phyloP scores from a whole-genome alignment of 2,797 vertebrate genomes.

The Delichon dasypus region DNA sequence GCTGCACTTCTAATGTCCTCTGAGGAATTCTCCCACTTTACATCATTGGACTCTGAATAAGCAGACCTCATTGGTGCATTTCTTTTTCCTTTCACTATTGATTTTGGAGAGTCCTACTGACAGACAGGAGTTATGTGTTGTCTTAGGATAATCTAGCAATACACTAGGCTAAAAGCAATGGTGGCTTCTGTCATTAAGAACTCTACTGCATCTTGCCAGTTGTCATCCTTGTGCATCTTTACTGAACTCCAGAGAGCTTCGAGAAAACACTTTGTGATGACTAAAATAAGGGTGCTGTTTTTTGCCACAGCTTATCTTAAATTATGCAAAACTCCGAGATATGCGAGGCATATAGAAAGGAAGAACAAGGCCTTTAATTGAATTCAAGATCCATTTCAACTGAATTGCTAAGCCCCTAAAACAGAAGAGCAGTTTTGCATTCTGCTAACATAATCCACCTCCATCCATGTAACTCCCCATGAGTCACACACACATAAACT shows the following conservation, averaged over 20 bases:
- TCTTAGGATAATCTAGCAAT: neutral
- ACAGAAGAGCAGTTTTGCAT: conserved; percentile 40
- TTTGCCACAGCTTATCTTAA: conserved; percentile 11
- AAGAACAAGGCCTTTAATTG: conserved; percentile 53
- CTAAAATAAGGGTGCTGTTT: conserved; percentile 14
- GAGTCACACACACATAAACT: neutral
- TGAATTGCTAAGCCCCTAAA: conserved; percentile 14
- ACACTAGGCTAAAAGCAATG: neutral
- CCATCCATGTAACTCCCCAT: conserved; percentile 16
- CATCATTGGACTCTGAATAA: neutral
- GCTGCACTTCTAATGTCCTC: neutral
- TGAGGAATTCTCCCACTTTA: neutral
- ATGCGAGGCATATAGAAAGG: conserved; percentile 10
- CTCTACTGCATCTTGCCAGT: neutral
- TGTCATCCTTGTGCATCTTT: neutral
- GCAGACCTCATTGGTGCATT: neutral
- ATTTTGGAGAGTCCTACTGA: neutral
- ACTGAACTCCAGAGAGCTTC: neutral
- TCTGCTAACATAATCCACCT: conserved; percentile 55
- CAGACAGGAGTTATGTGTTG: neutral
- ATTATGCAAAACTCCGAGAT: conserved; percentile 55
- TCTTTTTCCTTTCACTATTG: neutral
- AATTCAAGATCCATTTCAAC: conserved; percentile 54
- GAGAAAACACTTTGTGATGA: neutral
- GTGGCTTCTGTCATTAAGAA: neutral